Base-by-base conservation (phyloP, 2,888 invertebrate species). In the Ditylenchus weischeri region DNA sequence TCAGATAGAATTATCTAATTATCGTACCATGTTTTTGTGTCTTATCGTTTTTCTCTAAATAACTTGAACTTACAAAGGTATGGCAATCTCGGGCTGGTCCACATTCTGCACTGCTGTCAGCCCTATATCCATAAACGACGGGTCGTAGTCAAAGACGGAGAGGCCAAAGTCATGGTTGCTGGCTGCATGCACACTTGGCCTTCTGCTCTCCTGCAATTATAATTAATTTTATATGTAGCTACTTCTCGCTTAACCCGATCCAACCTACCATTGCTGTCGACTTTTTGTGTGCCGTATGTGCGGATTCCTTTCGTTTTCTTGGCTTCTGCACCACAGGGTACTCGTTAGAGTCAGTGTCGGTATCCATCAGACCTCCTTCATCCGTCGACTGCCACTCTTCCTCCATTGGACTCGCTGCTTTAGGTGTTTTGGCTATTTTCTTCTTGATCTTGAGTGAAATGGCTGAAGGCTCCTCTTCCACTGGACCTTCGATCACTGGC, bases 91-190 rank as follows among this genome's bases (percentile, higher is more conserved):
- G 15, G 57, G 57, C 21, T 57, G 64, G 18, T 67, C 67, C 57
- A 67, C 67, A 38, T 67, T 67, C 57, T 67, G 67, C 13, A 67
- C 57, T 15, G 67, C 50, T 43, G 64, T 59, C 65, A 67, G 21
- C 10, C 68, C 68, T 19, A 68, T 59, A 61, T 68, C 68, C 66
- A 66, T 59, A 6, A 68, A 43, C n/a, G 65, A 63, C 6, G 66
- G 50, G 35, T 68, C 68, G 23, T 59, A 68, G 54, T 68, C 68
- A 61, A 67, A 68, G 15, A 59, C 50, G 19, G 64, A 67, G 11
- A 65, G 23, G n/a, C 68, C 68, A 49, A 68, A 68, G n/a, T 68
- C 68, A 19, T 47, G 38, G 43, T 57, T 43, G 11, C 58, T 50
- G 43, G 61, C 54, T n/a, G 59, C 21, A 59, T 59, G 59, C 43